These are phyloP conservation scores for Pocota personata DNA, from an alignment of 2,888 invertebrate genomes.

Conservation along the genomic window DNA sequence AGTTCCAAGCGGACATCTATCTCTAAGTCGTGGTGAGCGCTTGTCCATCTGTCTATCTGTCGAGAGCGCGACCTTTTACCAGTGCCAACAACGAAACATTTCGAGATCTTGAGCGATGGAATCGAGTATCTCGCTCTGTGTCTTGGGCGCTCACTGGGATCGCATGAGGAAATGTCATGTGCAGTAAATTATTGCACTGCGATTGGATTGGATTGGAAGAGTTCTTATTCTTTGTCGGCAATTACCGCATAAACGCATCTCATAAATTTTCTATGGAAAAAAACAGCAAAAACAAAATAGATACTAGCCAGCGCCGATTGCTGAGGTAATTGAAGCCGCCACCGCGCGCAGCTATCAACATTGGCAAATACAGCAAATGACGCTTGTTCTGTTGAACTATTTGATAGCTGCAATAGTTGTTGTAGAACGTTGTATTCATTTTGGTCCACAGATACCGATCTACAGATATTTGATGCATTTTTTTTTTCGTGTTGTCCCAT, in stretches of 20 bases:
- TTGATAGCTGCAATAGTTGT: conserved; percentile 17
- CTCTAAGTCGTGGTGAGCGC: conserved; percentile 37
- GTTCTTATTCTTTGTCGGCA: conserved; percentile 74
- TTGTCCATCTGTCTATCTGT: conserved; percentile 73
- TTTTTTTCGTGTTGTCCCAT: conserved; percentile 18
- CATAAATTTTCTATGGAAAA: conserved; percentile 64
- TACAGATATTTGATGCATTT: conserved; percentile 57
- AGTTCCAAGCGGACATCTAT: conserved; percentile 42
- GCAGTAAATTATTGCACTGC: conserved; percentile 66
- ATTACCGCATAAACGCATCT: conserved; percentile 73
- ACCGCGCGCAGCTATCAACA: conserved; percentile 36
- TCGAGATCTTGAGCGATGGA: conserved; percentile 70
- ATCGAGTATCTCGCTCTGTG: conserved; percentile 46
- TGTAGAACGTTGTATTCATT: conserved; percentile 12
- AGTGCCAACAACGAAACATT: conserved; percentile 63
- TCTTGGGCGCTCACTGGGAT: conserved; percentile 1
- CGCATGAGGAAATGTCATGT: conserved; percentile 73
- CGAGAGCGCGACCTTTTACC: conserved; percentile 68
- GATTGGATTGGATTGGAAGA: conserved; percentile 59
- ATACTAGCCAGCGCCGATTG: conserved; percentile 10
- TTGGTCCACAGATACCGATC: conserved; percentile 50
- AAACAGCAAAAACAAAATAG: not conserved
- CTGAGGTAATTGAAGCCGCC: conserved; percentile 41
- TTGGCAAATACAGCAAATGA: conserved; percentile 37
- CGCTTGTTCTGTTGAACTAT: conserved; percentile 43